Evolutionary conservation across 1,140 invertebrate genomes (phyloP).

Genomic region (Drosophila ficusphila): DNA sequence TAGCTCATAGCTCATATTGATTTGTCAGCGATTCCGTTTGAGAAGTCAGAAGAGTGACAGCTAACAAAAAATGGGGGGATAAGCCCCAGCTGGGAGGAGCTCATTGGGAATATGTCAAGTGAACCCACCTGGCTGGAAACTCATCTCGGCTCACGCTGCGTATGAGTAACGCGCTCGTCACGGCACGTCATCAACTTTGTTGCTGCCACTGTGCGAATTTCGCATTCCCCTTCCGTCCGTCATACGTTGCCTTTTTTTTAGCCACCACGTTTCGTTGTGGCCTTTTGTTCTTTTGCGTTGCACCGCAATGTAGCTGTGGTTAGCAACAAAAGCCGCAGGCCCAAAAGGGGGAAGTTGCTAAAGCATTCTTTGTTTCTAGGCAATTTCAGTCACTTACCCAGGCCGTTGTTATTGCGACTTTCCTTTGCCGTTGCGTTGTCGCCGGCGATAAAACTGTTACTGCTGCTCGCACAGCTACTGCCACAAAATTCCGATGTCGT

Average conservation of each 20-base stretch:
- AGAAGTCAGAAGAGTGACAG: neutral
- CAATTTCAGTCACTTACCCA: conserved; percentile 61
- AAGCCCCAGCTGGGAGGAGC: conserved; percentile 19
- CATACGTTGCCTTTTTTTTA: neutral
- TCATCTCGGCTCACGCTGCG: conserved; percentile 49
- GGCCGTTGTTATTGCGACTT: conserved; percentile 58
- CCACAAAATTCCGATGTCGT: conserved; percentile 41
- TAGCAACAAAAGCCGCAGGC: conserved; percentile 26
- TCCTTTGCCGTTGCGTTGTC: conserved; percentile 50
- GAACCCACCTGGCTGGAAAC: conserved; percentile 37
- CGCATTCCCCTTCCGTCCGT: conserved; percentile 26
- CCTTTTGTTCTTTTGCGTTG: conserved; percentile 45
- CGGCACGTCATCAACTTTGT: conserved; percentile 46
- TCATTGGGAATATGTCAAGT: conserved; percentile 58
- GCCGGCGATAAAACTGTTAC: conserved; percentile 65
- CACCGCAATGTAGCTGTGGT: conserved; percentile 61
- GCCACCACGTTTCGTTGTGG: conserved; percentile 1
- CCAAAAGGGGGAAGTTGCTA: neutral
- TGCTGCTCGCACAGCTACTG: conserved; percentile 26
- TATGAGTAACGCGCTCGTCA: conserved; percentile 53
- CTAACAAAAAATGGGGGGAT: neutral
- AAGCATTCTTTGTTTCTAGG: conserved; percentile 61
- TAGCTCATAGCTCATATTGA: conserved; percentile 1
- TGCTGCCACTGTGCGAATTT: conserved; percentile 24
- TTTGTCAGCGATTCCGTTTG: conserved; percentile 10